Conservation (phyloP, 2,113 vertebrate genomes). For the Sigmodon hispidus region DNA sequence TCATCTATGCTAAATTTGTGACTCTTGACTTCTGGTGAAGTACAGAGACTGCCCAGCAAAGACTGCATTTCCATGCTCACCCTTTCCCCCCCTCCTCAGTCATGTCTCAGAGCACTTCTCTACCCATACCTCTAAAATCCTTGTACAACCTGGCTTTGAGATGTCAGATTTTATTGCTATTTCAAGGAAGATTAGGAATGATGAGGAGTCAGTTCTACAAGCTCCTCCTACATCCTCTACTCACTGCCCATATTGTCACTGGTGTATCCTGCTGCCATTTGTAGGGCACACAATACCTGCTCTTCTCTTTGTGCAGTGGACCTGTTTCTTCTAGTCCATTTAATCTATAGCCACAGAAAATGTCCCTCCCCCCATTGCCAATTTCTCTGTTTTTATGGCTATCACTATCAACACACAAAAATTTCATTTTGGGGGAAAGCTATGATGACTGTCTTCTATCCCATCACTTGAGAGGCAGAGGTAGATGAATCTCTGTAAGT, state of each 20-base stretch:
- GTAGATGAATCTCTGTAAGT: not conserved
- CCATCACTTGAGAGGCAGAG: not conserved
- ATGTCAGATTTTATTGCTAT: not conserved
- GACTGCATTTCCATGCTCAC: too few relatives aligned
- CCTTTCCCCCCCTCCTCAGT: too few relatives aligned
- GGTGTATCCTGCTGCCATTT: not conserved
- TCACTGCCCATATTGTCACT: not conserved
- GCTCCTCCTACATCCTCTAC: too few relatives aligned
- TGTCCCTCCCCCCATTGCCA: not conserved
- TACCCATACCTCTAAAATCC: not conserved
- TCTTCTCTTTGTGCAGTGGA: too few relatives aligned
- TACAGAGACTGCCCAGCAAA: not conserved
- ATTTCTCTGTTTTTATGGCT: not conserved
- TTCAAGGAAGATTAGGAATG: not conserved
- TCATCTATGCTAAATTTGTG: not conserved
- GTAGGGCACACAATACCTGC: not conserved
- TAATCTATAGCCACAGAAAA: not conserved
- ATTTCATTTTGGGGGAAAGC: not conserved
- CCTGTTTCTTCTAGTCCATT: not conserved
- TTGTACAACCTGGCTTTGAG: not conserved
- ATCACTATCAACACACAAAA: not conserved
- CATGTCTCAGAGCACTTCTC: not conserved
- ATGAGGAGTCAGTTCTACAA: too few relatives aligned
- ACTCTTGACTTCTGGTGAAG: not conserved
- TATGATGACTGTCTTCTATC: not conserved